Evolutionary conservation across 2,888 invertebrate genomes (phyloP).

Genomic region (Stomorhina lunata): DNA sequence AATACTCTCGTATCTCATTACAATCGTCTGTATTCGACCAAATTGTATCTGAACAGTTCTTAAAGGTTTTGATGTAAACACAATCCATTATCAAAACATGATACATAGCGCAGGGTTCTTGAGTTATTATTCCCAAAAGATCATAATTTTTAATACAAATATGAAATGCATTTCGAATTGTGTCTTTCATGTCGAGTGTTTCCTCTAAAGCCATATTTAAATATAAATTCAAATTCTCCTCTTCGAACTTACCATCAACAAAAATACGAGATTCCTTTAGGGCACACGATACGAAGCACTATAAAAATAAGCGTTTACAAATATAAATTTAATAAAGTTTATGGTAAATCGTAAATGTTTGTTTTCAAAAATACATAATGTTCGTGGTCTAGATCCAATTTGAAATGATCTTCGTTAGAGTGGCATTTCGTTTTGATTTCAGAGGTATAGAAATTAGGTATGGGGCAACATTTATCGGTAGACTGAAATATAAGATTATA

Average conservation of each 20-base stretch:
- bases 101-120: slow-evolving; percentile 1
- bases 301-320: neutral
- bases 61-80: slow-evolving; percentile 23
- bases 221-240: neutral
- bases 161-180: neutral
- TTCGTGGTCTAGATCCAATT: neutral
- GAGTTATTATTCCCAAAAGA: neutral
- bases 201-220: neutral
- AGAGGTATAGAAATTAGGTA: neutral
- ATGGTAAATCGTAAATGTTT: neutral
- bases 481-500: neutral
- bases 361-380: neutral
- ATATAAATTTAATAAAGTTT: neutral
- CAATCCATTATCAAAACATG: slow-evolving; percentile 19
- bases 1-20: slow-evolving; percentile 2
- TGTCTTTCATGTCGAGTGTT: neutral
- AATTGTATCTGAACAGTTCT: slow-evolving; percentile 25
- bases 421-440: slow-evolving; percentile 1
- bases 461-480: neutral
- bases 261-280: neutral
- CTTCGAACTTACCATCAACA: neutral
- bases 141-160: neutral
- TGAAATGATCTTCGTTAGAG: neutral
- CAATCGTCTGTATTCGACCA: slow-evolving; percentile 27
- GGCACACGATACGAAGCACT: slow-evolving; percentile 23